Base-by-base conservation (phyloP, 1,140 invertebrate genomes). In the Papilio glaucus region DNA sequence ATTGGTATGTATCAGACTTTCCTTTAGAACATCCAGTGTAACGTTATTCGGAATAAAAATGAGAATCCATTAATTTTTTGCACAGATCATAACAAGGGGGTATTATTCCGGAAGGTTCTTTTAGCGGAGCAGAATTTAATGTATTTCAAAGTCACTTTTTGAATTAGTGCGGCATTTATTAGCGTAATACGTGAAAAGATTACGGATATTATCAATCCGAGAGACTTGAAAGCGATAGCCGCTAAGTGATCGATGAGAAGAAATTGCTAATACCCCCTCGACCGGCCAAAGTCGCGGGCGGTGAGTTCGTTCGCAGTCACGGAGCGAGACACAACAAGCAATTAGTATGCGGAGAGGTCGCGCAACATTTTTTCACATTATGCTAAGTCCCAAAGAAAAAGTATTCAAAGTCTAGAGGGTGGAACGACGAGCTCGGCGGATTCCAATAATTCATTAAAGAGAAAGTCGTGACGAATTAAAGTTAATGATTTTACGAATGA, bases 361-460 rank as follows among this genome's bases (percentile, higher is more conserved):
- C 87, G 79, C 72, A 87, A 90, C 88, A 91, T 93, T 93, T 93
- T 92, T 93, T 91, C 81, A 91, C 89, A 93, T 93, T 91, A 93
- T 93, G 87, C 86, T 91, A 90, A 91, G 87, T 87, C 88, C 81
- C 78, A 80, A 87, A 89, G 89, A 90, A 89, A 90, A 90, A 91
- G 79, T 85, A 84, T 86, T 82, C 79, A 80, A 88, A 87, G 84
- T 85, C 77, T 79, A 72, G 67, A 75, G 79, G 82, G 79, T 65
- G 76, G 79, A 74, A 81, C 75, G 85, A 81, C 42, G 83, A 79
- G 85, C 79, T 81, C 82, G 85, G 84, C 87, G 86, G 90, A 91
- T 89, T 84, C 91, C 91, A 89, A 93, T 93, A 91, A 93, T 91
- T 91, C 91, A 93, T 93, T 91, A 93, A 80, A 86, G 85, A 76